phyloP scores from a whole-genome alignment of 1,140 invertebrate genomes.

The Saccostrea cuccullata region DNA sequence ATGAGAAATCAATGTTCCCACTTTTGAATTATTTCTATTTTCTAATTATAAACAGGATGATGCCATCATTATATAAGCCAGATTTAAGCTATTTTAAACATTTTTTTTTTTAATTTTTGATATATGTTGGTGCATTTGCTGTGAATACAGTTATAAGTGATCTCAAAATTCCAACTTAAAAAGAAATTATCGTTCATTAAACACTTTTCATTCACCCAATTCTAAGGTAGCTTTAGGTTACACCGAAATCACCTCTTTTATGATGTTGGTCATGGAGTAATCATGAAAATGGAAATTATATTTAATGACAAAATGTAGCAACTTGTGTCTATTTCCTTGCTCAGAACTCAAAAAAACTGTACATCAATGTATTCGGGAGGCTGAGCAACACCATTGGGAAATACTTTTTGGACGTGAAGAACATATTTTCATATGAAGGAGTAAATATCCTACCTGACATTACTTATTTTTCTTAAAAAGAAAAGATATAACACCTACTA shows the following conservation, averaged over 20 bases:
- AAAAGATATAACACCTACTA: too few relatives aligned
- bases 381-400: too few relatives aligned
- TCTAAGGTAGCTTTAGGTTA: neutral
- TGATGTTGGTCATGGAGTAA: neutral
- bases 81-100: neutral
- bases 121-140: neutral
- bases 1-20: neutral
- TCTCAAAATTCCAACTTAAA: neutral
- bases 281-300: neutral
- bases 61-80: neutral
- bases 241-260: neutral
- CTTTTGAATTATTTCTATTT: neutral
- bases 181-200: neutral
- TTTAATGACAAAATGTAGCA: too few relatives aligned
- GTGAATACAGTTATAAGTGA: neutral
- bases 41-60: neutral
- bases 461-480: too few relatives aligned
- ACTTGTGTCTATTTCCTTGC: too few relatives aligned
- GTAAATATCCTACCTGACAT: too few relatives aligned
- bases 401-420: too few relatives aligned
- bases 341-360: too few relatives aligned
- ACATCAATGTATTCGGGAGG: too few relatives aligned
- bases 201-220: neutral
- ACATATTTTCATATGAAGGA: too few relatives aligned
- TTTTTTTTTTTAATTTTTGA: neutral